Base-by-base conservation (phyloP, 2,113 vertebrate species). In the Ctenodactylus gundi region DNA sequence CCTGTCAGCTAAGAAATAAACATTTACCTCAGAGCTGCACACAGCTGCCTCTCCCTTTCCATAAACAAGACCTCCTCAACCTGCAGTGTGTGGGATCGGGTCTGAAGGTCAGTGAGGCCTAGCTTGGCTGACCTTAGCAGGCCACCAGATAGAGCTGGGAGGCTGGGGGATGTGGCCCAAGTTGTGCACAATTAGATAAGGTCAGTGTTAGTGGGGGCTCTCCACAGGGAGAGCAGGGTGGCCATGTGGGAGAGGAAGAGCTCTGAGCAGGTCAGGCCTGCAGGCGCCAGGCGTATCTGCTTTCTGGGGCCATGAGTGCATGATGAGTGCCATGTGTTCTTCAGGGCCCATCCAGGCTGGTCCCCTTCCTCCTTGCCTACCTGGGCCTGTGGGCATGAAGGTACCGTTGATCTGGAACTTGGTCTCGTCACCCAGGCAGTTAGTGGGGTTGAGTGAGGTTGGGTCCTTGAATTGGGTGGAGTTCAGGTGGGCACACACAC, bases 1-100 rank as follows among this genome's bases (percentile, higher is more conserved):
- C 85, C 49, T 93, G 77, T 94, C 95, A 96, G 94, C 95, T 84
- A 93, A 95, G 95, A 96, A 97, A 96, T 96, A 97, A 97, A 96
- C 95, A 90, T 97, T 97, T 97, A 96, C 96, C 96, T 97, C 96
- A 97, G 95, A 97, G 94, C 90, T 87, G 76, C 82, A 94, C 44
- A 73, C 14, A 25, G 4, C 15, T 88, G 68, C 55, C 34, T 81
- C 39, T n/a, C 55, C 44, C 2, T 7, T 51, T 85, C 57, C 12
- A 36, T 41, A 60, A 39, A 27, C 46, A 85, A 53, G 51, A 14
- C 1, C 1, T 15, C 4, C 0, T 41, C 15, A 14, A 25, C 6
- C 20, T 87, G 58, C 34, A n/a, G n/a, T 27, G 0, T 90, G 67
- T 41, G 82, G 62, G 60, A 34, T 15, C n/a, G 60, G 10, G 68